Percentiles rank a stretch among this genome's conserved stretches.
These are phyloP conservation scores for Mus spretus DNA, from an alignment of 2,797 vertebrate species.

Conservation along the genomic window DNA sequence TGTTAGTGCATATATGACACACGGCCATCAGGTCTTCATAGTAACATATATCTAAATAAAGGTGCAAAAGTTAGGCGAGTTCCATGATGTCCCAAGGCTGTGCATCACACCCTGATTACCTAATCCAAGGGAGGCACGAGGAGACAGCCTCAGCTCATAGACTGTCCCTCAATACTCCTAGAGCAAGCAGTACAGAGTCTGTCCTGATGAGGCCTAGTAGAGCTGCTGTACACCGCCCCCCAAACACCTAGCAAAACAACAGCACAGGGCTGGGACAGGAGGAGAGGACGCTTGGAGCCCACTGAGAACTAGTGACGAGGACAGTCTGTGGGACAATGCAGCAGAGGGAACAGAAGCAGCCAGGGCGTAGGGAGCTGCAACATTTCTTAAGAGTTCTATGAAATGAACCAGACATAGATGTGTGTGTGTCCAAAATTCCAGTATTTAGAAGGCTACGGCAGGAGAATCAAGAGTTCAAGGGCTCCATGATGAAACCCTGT, in stretches of 20 bases:
- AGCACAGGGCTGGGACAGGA: background rate
- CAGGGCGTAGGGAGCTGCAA: background rate
- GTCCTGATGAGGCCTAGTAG: background rate
- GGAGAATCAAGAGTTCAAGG: background rate
- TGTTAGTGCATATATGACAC: background rate
- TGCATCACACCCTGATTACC: background rate
- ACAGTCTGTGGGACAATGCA: background rate
- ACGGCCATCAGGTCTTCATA: background rate
- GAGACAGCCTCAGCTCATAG: background rate
- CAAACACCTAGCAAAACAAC: conserved; percentile 22
- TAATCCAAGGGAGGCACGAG: background rate
- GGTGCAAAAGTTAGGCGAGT: conserved; percentile 1
- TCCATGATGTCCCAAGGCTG: background rate
- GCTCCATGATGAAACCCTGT: background rate
- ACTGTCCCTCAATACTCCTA: background rate
- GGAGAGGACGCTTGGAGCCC: background rate
- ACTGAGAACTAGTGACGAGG: conserved; percentile 33
- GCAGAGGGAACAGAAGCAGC: background rate
- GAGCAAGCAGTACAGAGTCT: background rate
- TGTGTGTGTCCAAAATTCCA: background rate
- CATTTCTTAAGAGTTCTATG: conserved; percentile 53
- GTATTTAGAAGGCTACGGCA: background rate
- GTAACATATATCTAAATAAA: conserved; percentile 25
- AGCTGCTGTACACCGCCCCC: background rate
- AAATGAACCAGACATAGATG: background rate